phyloP scores from a whole-genome alignment of 2,888 invertebrate genomes.

The Corythucha ciliata region DNA sequence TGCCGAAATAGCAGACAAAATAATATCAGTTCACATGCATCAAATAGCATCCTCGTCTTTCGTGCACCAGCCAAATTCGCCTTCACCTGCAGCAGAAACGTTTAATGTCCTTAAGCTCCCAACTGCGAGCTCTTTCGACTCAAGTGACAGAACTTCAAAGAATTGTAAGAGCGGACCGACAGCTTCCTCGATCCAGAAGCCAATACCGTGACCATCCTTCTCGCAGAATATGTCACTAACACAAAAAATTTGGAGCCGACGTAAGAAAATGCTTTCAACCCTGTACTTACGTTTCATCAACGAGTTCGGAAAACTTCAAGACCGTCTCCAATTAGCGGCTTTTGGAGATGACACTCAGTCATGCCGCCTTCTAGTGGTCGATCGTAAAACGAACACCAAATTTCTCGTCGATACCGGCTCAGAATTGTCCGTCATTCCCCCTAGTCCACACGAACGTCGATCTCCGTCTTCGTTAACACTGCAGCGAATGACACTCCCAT shows the following conservation, averaged over 20 bases:
- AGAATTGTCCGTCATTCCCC: slow-evolving; percentile 8
- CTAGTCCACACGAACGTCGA: no score
- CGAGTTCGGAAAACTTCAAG: background rate
- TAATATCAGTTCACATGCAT: background rate
- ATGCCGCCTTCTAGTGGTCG: background rate
- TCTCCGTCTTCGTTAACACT: background rate
- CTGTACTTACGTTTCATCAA: background rate
- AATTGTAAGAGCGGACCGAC: no score
- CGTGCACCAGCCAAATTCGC: no score
- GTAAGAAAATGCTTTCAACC: background rate
- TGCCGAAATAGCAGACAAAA: slow-evolving; percentile 15
- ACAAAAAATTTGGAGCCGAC: background rate
- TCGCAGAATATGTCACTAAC: background rate
- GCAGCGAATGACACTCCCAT: slow-evolving; percentile 13
- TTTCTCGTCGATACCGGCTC: slow-evolving; percentile 14
- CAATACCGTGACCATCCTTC: no score
- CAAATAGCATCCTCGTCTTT: no score
- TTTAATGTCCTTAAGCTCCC: background rate
- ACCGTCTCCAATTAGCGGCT: slow-evolving; percentile 6
- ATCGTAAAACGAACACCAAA: slow-evolving; percentile 17
- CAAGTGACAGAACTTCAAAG: background rate
- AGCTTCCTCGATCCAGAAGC: no score
- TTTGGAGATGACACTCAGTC: background rate
- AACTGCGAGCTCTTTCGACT: background rate
- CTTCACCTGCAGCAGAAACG: background rate